Evolutionary conservation across 2,797 vertebrate species (phyloP).

Genomic region (Ambastaia sidthimunki): DNA sequence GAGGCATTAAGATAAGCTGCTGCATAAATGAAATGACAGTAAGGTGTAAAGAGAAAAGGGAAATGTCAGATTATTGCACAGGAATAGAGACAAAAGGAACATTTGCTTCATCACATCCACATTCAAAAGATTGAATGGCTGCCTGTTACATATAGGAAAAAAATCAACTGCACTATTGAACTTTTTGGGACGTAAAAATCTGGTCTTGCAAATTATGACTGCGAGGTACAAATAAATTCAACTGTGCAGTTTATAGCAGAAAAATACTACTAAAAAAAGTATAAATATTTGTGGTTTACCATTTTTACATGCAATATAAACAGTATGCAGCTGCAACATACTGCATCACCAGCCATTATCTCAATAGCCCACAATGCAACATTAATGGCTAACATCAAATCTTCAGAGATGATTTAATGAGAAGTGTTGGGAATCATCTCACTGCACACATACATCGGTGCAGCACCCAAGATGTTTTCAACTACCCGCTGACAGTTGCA

Average conservation of each 20-base stretch:
- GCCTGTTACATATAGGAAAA: neutral
- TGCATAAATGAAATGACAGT: constrained; percentile 27
- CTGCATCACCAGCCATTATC: neutral
- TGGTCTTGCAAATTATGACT: neutral
- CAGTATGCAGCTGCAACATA: neutral
- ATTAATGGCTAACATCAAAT: neutral
- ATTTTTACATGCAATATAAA: neutral
- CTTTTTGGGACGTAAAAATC: neutral
- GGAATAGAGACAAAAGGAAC: constrained; percentile 12
- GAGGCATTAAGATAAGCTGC: constrained; percentile 33
- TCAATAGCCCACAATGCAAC: neutral
- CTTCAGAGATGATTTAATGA: constrained; percentile 1
- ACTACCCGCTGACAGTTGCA: constrained; percentile 61
- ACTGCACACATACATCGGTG: neutral
- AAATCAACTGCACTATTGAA: neutral
- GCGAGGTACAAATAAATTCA: neutral
- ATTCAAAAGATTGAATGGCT: neutral
- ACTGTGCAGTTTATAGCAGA: neutral
- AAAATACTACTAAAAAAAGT: neutral
- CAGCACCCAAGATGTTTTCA: constrained; percentile 1
- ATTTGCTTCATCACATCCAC: neutral
- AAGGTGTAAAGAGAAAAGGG: constrained; percentile 17
- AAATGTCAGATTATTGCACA: constrained; percentile 32
- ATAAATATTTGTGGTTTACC: neutral
- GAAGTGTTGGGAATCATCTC: neutral